Percentiles rank a stretch among this genome's conserved stretches.
Evolutionary conservation across 1,140 invertebrate species (phyloP).

Genomic region (Nephotettix cincticeps): DNA sequence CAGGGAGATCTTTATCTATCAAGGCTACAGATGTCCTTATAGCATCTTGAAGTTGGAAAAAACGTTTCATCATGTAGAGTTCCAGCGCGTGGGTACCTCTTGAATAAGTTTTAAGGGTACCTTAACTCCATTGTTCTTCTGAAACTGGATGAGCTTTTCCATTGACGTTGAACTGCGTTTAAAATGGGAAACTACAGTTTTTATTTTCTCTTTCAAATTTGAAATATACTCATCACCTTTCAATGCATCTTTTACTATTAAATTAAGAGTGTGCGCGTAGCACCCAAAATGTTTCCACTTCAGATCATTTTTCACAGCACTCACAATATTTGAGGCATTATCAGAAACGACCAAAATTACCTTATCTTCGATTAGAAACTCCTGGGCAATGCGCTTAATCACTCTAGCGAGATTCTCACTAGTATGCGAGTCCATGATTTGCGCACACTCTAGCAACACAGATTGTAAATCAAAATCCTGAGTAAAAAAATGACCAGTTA

Average conservation of each 20-base stretch:
- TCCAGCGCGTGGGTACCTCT: neutral
- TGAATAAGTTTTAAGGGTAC: neutral
- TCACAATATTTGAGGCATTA: neutral
- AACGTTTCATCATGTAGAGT: neutral
- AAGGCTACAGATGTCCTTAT: neutral
- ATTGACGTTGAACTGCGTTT: neutral
- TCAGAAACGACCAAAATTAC: neutral
- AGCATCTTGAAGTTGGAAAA: neutral
- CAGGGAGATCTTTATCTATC: neutral
- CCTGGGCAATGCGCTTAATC: neutral
- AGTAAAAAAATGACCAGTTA: neutral
- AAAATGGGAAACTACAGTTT: neutral
- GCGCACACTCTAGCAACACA: neutral
- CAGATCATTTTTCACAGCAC: neutral
- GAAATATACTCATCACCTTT: neutral
- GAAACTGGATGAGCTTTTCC: neutral
- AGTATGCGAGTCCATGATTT: neutral
- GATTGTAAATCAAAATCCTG: neutral
- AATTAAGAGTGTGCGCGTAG: neutral
- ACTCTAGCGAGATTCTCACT: neutral
- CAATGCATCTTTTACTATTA: neutral
- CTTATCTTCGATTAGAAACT: neutral
- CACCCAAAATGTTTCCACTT: constrained; percentile 2
- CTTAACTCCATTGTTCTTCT: neutral
- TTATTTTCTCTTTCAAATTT: neutral